phyloP scores from a whole-genome alignment of 2,888 invertebrate genomes.

The Tenthredo notha region DNA sequence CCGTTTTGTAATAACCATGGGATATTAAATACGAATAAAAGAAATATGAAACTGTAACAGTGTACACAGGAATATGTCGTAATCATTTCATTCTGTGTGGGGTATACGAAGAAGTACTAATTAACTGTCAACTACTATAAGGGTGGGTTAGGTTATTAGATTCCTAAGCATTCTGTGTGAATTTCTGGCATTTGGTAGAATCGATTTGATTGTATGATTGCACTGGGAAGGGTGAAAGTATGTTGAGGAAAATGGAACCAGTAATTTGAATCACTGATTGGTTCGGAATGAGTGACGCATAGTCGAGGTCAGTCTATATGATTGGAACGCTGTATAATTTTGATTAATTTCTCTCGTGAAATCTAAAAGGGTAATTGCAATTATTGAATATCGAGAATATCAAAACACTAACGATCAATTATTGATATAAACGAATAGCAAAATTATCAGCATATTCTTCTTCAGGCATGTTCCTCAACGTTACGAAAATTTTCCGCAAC shows the following conservation, averaged over 20 bases:
- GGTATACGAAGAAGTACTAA: neutral
- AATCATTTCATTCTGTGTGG: too few species aligned
- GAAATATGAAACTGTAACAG: too few species aligned
- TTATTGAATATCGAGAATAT: neutral
- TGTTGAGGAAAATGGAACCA: neutral
- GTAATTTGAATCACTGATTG: slow-evolving; percentile 17
- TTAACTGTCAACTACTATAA: neutral
- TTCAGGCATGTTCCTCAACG: neutral
- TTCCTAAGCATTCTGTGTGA: neutral
- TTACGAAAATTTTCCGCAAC: neutral
- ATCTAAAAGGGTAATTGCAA: neutral
- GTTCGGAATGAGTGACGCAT: neutral
- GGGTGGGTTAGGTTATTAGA: neutral
- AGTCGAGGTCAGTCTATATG: neutral
- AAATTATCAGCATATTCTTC: too few species aligned
- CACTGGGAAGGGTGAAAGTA: neutral
- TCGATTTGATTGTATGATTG: neutral
- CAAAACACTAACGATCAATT: neutral
- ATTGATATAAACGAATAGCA: neutral
- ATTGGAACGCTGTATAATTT: neutral
- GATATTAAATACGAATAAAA: too few species aligned
- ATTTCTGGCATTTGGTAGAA: neutral
- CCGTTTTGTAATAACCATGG: too few species aligned
- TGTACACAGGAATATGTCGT: too few species aligned
- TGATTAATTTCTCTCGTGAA: neutral